Conservation (phyloP, 2,113 vertebrate species). For the Misgurnus mizolepis region DNA sequence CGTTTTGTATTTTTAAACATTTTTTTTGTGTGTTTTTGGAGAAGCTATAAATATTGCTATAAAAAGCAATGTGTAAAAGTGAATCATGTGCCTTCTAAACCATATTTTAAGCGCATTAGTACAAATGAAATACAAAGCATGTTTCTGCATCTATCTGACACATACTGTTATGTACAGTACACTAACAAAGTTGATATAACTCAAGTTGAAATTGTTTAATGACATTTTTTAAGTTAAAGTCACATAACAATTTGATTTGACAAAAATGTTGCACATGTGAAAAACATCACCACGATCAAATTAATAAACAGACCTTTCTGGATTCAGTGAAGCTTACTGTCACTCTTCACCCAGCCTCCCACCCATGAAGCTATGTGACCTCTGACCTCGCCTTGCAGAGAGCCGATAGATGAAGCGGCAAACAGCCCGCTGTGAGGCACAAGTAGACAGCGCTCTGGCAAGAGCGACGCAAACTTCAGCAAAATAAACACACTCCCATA, state of each 20-base stretch:
- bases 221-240: too few species aligned
- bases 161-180: background rate
- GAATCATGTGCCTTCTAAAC: too few species aligned
- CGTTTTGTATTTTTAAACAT: background rate
- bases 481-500: slow-evolving; percentile 55
- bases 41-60: too few species aligned
- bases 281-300: background rate
- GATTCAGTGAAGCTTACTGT: slow-evolving; percentile 32
- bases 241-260: too few species aligned
- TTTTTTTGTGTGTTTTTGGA: too few species aligned
- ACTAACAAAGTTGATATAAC: too few species aligned
- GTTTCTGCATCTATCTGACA: background rate
- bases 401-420: slow-evolving; percentile 50
- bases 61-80: too few species aligned
- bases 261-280: background rate
- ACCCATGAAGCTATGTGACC: slow-evolving; percentile 53
- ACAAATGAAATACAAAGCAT: too few species aligned
- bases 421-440: slow-evolving; percentile 26
- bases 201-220: too few species aligned
- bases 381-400: slow-evolving; percentile 42
- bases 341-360: slow-evolving; percentile 35
- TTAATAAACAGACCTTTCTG: slow-evolving; percentile 14
- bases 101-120: too few species aligned
- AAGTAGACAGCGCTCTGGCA: slow-evolving; percentile 46
- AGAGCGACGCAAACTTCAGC: slow-evolving; percentile 39